Evolutionary conservation across 2,888 invertebrate genomes (phyloP), one percentile per base, ranked within the genome.

Genomic region (Enchytraeus crypticus): DNA sequence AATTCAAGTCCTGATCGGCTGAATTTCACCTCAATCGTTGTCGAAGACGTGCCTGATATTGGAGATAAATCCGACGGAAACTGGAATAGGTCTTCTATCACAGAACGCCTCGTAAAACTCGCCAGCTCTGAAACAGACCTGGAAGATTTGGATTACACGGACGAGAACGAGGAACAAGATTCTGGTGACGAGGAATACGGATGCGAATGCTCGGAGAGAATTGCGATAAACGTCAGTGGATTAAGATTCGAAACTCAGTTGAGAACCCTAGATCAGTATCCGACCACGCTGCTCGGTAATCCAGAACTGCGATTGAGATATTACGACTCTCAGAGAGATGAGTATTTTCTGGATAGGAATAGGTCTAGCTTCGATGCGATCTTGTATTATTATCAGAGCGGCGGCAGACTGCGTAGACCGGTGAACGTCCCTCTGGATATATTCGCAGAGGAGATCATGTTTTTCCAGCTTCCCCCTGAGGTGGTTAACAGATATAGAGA

Each of bases 291-390:
- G 79, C 86, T 97, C 79, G 97, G 96, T 32, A 81, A 93, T 92
- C 74, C 77, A n/a, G 68, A 73, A 51, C 77, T 77, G 68, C 86
- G 96, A 81, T 92, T 96, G 82, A 87, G 93, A 80, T 97, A 93
- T 85, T 97, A 95, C 85, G 96, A 97, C 84, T 92, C 95, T 71
- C 84, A 95, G 75, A 79, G 95, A 83, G 95, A 97, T 86, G 97
- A 97, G 84, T 97, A 96, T 84, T 97, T 97, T 85, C 97, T 97
- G 85, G 96, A 97, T 84, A 87, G 97, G 79, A 96, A 96, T 85
- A 87, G 97, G 82, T 93, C 93, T 79, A 92, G 92, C 81, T 97
- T 97, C 85, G 97, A 97, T 86, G 96, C 96, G 82, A 97, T 97
- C 83, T 87, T 97, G 77, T 65, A 65, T 45, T 65, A 65, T 49